phyloP scores from a whole-genome alignment of 2,797 vertebrate genomes.

The Phrynocephalus vlangalii region DNA sequence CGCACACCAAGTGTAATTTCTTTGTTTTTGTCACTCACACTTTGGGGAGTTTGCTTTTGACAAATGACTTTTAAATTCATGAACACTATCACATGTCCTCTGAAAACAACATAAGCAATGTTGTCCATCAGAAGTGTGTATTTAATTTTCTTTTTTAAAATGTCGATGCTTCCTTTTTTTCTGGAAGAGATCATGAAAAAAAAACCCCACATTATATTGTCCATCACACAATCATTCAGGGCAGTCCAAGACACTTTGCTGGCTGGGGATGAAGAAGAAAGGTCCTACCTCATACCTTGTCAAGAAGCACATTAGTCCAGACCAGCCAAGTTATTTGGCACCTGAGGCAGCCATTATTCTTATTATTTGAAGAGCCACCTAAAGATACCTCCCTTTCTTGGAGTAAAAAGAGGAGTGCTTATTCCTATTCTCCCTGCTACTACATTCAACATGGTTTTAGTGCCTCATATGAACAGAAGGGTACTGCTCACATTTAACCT shows the following conservation, averaged over 20 bases:
- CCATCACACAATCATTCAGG: not conserved
- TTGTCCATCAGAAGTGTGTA: not conserved
- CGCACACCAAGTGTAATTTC: slow-evolving; percentile 8
- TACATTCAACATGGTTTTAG: no score
- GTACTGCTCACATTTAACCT: no score
- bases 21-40: slow-evolving; percentile 7
- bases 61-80: not conserved
- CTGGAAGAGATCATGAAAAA: not conserved
- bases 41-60: slow-evolving; percentile 5
- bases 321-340: no score
- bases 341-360: no score
- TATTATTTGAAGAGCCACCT: no score
- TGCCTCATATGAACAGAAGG: no score
- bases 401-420: no score
- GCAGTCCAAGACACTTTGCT: not conserved
- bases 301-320: no score
- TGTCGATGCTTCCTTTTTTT: not conserved
- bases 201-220: no score
- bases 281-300: not conserved
- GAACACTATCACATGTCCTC: slow-evolving; percentile 7
- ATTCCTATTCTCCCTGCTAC: no score
- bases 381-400: no score
- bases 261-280: not conserved
- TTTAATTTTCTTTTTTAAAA: not conserved
- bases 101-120: not conserved